phyloP scores from a whole-genome alignment of 2,797 vertebrate genomes.

The Brachyrhaphis roseni region DNA sequence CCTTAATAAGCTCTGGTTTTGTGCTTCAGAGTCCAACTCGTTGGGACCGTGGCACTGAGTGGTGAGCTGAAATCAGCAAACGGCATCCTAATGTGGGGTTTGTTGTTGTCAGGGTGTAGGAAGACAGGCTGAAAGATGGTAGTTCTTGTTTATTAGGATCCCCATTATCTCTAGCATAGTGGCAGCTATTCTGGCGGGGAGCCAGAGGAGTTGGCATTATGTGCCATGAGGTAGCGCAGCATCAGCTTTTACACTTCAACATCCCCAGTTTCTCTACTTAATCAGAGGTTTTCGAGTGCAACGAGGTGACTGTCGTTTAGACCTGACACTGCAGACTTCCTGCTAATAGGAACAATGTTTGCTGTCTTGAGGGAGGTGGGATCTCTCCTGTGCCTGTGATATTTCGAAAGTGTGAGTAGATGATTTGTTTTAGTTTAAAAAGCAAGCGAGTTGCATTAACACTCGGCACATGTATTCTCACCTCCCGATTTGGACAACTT shows the following conservation, averaged over 20 bases:
- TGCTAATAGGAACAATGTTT: background rate
- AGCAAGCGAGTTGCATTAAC: background rate
- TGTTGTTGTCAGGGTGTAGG: background rate
- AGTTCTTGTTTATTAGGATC: slow-evolving; percentile 3
- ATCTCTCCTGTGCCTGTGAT: background rate
- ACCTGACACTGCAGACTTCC: background rate
- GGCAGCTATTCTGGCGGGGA: background rate
- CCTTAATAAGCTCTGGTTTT: background rate
- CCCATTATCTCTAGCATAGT: background rate
- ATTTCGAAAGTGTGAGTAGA: background rate
- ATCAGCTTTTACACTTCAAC: slow-evolving; percentile 2
- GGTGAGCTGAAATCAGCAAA: background rate
- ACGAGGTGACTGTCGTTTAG: background rate
- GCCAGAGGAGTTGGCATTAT: background rate
- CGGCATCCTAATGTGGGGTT: background rate
- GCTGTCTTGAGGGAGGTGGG: background rate
- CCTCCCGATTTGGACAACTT: slow-evolving; percentile 1
- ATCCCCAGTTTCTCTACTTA: background rate
- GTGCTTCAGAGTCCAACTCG: background rate
- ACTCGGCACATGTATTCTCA: too few species aligned
- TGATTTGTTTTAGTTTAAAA: background rate
- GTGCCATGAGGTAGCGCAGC: background rate
- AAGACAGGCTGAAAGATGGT: background rate
- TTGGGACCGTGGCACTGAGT: background rate
- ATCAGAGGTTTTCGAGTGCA: background rate